Evolutionary conservation across 2,797 vertebrate species (phyloP), one percentile per base, ranked within the genome.

Genomic region (Mormyrus hasselquistii): DNA sequence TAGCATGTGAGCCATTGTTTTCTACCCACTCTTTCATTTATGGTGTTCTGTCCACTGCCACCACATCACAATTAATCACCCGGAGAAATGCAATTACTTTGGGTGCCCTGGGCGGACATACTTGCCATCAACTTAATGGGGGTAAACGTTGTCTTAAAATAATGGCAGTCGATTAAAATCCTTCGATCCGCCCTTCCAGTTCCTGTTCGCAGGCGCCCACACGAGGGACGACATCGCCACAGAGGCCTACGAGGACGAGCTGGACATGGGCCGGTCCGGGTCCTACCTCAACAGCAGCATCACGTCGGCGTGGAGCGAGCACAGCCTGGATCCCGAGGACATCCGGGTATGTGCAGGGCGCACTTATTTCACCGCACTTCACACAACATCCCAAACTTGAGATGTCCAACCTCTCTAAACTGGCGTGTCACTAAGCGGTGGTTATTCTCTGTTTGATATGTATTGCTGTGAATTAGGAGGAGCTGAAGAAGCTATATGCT

Each of bases 271-370:
- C 83, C 96, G 98, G 0, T 99, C 99, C 19, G 99, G 99, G 87
- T 99, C 99, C 2, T 99, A 99, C 91, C 95, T 99, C 89, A 99
- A 99, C 93, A 99, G 98, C 95, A 99, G 99, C 89, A 99, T 99
- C 92, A 99, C 99, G 3, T 99, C 99, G 29, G 98, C 98, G 0
- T 99, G 99, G 99, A 99, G 99, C 7, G 99, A 99, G 69, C 99
- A 99, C 89, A 99, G 99, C 91, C 95, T 99, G 92, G 99, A 99
- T 92, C 99, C 99, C 29, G 99, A 99, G 90, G 99, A 99, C 93
- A 99, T 99, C 83, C 95, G 98, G 96, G 99, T 99, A 94, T 90
- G 90, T 57, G 22, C n/a, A 52, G 0, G 82, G 3, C 22, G 0
- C 29, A 4, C 82, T 52, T 85, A 52, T 52, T 25, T 50, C 82